Evolutionary conservation across 2,888 invertebrate species (phyloP).

Genomic region (Tipula unca): DNA sequence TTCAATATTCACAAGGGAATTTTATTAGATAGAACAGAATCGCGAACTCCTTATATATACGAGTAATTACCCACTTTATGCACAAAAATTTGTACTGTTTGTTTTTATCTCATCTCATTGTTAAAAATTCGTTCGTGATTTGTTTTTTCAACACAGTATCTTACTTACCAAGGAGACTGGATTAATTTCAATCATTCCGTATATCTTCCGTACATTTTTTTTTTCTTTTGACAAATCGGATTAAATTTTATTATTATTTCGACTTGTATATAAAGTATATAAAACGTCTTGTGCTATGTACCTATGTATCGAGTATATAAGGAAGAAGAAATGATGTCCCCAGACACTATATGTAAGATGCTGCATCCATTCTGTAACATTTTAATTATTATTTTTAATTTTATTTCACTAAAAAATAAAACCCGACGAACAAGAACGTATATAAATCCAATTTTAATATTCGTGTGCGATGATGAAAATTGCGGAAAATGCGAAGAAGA

Average conservation of each 20-base stretch:
- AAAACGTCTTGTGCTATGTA: neutral
- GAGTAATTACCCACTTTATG: neutral
- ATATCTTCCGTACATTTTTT: neutral
- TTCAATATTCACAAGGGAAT: neutral
- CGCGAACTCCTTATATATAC: neutral
- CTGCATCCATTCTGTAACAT: neutral
- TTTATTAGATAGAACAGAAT: neutral
- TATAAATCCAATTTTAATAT: neutral
- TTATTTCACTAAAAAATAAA: neutral
- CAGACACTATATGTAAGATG: neutral
- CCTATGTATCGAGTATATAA: neutral
- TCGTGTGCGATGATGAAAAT: neutral
- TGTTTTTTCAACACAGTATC: neutral
- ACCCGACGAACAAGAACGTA: neutral
- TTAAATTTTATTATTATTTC: neutral
- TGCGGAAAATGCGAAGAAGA: neutral
- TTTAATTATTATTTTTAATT: neutral
- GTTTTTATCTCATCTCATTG: neutral
- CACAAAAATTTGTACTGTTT: neutral
- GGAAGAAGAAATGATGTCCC: neutral
- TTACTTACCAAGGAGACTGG: neutral
- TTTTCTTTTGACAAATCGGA: neutral
- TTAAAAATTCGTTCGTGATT: neutral
- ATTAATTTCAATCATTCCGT: neutral
- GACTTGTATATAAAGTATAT: neutral